A percentile compares a stretch with the other conserved stretches of the same genome.
Evolutionary conservation across 2,797 vertebrate genomes (phyloP).

Genomic region (Manis javanica): DNA sequence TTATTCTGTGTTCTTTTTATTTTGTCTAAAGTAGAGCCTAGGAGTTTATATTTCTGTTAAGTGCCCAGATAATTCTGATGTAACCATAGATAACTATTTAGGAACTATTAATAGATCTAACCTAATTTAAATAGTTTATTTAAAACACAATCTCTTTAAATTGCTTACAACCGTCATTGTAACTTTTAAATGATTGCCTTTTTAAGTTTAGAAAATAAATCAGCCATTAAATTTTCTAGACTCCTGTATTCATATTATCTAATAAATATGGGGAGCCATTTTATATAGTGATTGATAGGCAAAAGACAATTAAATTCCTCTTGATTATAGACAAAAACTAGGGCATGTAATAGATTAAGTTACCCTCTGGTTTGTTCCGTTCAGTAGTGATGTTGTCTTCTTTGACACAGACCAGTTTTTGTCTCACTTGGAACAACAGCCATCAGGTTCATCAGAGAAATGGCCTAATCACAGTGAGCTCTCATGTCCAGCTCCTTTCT

Average conservation of each 20-base stretch:
- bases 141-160: constrained; percentile 41
- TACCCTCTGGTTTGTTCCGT: constrained; percentile 88
- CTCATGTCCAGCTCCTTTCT: constrained; percentile 88
- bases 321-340: constrained; percentile 28
- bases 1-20: not conserved
- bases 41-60: constrained; percentile 26
- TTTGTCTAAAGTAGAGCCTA: not conserved
- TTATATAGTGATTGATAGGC: not conserved
- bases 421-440: constrained; percentile 89
- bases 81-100: not conserved
- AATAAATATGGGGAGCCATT: constrained; percentile 46
- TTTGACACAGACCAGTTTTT: constrained; percentile 91
- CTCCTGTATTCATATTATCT: constrained; percentile 31
- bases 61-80: constrained; percentile 29
- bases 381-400: constrained; percentile 90
- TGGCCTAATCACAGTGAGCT: constrained; percentile 89
- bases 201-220: constrained; percentile 53
- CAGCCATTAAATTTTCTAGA: constrained; percentile 21
- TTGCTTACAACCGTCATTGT: constrained; percentile 13
- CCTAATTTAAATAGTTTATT: constrained; percentile 57
- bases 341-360: constrained; percentile 79
- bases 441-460: constrained; percentile 90
- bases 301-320: constrained; percentile 51
- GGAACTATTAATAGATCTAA: not conserved
- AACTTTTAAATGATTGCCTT: constrained; percentile 33